Base-by-base conservation (phyloP, 1,140 invertebrate species). In the Brachionus angularis region DNA sequence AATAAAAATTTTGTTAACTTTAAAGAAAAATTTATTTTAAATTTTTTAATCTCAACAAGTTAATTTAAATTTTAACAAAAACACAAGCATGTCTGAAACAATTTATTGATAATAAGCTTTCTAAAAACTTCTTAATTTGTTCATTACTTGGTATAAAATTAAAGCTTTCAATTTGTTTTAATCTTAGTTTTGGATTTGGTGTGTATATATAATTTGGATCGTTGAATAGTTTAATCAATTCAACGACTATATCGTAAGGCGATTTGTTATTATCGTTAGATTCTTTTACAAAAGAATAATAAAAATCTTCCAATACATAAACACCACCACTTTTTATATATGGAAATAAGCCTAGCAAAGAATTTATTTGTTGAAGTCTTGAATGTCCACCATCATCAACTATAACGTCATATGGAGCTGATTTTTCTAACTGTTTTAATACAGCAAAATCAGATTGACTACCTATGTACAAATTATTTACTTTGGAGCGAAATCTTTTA, bases 311-410 rank as follows among this genome's bases (percentile, higher is more conserved):
- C 36, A 58, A 23, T 5, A 36, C 18, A 25, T 58, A 58, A 2
- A 36, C 18, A 21, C 53, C 53, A 12, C 53, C 53, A 36, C 21
- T 21, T 21, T 36, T 34, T 2, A 58, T 2, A 29, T 16, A 29
- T 2, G 53, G 53, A 58, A 58, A 58, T 4, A 58, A 10, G 21
- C 31, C 33, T 3, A 36, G 36, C 1, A 58, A 18, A 21, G 31
- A 36, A 21, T 36, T 36, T 8, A 36, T 36, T 16, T 36, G 31
- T 23, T 58, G 53, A n/a, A n/a, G n/a, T n/a, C n/a, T n/a, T n/a
- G 31, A 5, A 23, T 58, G 53, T 21, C 53, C 53, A 12, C 53
- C 53, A 58, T 58, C 53, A 21, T 58, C 53, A 23, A 58, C 39
- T 3, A 58, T 58, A 1, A 36, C 16, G 39, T 58, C 53, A 21